Base-by-base conservation (phyloP, 2,113 vertebrate genomes). In the Callaeas wilsoni region DNA sequence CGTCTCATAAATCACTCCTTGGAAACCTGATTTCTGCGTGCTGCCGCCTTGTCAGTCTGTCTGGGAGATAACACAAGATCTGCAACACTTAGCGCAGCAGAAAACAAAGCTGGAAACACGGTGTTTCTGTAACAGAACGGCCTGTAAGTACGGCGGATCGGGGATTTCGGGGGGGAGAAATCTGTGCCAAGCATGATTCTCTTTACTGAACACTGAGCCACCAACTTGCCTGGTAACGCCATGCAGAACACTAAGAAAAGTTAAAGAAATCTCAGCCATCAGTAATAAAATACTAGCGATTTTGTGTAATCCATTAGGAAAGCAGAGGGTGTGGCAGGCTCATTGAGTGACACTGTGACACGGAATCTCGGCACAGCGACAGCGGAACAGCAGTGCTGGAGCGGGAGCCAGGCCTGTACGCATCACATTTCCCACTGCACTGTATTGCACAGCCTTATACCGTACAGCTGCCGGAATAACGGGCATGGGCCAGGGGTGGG, bases 1-100 rank as follows among this genome's bases (percentile, higher is more conserved):
- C 35, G 15, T 62, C 94, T 84, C 89, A 53, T 94, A 87, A 96
- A 97, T 96, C 93, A 84, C 84, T 91, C 29, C 77, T 90, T 33
- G 79, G 73, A 57, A 95, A 95, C 87, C 87, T 19, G 84, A 41
- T 96, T 96, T 91, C 90, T 92, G 74, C 53, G 60, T 67, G 63
- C 52, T 41, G 53, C 76, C 65, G 80, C 79, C 94, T 84, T 89
- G 91, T 93, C 82, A 55, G 82, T 44, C 86, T 64, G 42, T 20
- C 90, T 76, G 70, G 49, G 86, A 83, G 76, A 71, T 41, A 92
- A 44, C 13, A 2, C n/a, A 8, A 57, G 83, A 76, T 46, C 91
- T 62, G 90, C 41, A 27, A n/a, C 74, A 8, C 69, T 78, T 64
- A 85, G 52, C 76, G 13, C 62, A 42, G 86, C 25, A 32, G 70